phyloP scores from a whole-genome alignment of 2,888 invertebrate genomes.

The Eudasyphora cyanicolor region DNA sequence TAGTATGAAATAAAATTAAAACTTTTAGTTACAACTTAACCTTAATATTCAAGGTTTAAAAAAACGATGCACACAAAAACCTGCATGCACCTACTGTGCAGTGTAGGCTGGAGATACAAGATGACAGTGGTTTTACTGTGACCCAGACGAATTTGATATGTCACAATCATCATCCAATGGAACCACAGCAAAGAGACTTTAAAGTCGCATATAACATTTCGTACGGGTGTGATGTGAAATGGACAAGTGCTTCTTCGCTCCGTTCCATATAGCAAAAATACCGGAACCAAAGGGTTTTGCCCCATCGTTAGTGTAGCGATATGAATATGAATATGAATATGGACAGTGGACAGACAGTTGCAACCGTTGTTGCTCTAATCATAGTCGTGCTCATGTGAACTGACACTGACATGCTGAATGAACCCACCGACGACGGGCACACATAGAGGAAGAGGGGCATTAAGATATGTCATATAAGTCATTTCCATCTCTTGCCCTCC shows the following conservation, averaged over 20 bases:
- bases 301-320: conserved; percentile 39
- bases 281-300: conserved; percentile 46
- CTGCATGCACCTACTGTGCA: conserved; percentile 44
- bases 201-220: conserved; percentile 46
- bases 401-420: conserved; percentile 29
- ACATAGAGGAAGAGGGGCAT: not conserved
- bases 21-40: too few relatives aligned
- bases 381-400: not conserved
- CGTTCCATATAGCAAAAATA: conserved; percentile 42
- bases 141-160: not conserved
- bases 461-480: conserved; percentile 52
- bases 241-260: conserved; percentile 37
- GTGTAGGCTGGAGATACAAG: conserved; percentile 44
- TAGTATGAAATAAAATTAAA: too few relatives aligned
- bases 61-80: too few relatives aligned
- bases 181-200: conserved; percentile 4
- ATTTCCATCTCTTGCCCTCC: not conserved
- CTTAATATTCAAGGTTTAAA: too few relatives aligned
- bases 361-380: conserved; percentile 38
- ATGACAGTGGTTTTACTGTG: not conserved
- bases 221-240: conserved; percentile 44
- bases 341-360: conserved; percentile 22
- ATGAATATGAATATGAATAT: too few relatives aligned
- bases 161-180: conserved; percentile 43
- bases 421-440: not conserved